Evolutionary conservation across 2,113 vertebrate species (phyloP).

Genomic region (Epinephelus fuscoguttatus): DNA sequence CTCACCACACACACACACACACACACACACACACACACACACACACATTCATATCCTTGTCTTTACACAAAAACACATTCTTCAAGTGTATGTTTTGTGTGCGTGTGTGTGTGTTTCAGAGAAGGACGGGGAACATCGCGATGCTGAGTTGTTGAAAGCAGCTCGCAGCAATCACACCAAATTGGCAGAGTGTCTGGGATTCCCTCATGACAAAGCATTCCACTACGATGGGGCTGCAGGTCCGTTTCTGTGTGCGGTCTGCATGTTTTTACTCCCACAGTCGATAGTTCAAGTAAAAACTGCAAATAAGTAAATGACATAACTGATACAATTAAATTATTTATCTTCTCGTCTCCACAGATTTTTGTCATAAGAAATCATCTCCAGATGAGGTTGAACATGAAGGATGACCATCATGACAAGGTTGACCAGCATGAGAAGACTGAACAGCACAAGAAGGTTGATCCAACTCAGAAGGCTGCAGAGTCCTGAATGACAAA

Average conservation of each 20-base stretch:
- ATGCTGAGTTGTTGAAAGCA: background rate
- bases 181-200: background rate
- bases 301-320: background rate
- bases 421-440: too few species aligned
- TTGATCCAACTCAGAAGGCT: too few species aligned
- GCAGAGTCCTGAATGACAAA: background rate
- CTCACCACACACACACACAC: background rate
- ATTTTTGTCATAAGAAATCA: constrained; percentile 35
- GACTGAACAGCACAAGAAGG: too few species aligned
- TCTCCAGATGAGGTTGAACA: background rate
- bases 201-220: background rate
- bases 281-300: too few species aligned
- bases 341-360: constrained; percentile 8
- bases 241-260: background rate
- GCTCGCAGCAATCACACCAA: background rate
- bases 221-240: constrained; percentile 7
- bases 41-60: too few species aligned
- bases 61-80: too few species aligned
- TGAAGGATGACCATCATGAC: too few species aligned
- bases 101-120: constrained; percentile 26
- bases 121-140: background rate
- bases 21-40: too few species aligned
- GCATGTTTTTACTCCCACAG: too few species aligned
- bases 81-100: too few species aligned
- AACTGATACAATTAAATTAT: background rate